phyloP scores from a whole-genome alignment of 2,113 vertebrate genomes.

The Neolamprologus hecqui region DNA sequence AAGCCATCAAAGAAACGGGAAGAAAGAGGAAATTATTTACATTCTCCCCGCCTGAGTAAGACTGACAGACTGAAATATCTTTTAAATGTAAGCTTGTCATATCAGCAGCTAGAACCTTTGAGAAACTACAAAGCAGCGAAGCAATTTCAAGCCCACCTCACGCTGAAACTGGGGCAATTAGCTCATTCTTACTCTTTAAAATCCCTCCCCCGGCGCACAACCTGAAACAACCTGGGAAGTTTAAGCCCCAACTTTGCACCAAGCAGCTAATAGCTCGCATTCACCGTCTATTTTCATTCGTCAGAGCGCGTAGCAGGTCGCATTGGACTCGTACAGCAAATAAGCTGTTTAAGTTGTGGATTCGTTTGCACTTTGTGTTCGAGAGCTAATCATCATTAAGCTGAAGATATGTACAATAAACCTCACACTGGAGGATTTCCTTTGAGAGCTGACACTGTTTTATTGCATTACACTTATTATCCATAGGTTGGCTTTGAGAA shows the following conservation, averaged over 20 bases:
- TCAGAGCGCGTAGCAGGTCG: background rate
- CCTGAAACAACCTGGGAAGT: background rate
- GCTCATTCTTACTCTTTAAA: background rate
- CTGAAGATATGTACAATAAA: background rate
- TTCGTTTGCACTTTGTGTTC: background rate
- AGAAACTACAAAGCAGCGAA: background rate
- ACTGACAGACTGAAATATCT: background rate
- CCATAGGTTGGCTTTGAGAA: background rate
- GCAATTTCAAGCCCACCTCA: background rate
- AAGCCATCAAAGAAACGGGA: background rate
- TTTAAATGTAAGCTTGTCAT: background rate
- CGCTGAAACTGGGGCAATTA: background rate
- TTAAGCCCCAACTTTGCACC: background rate
- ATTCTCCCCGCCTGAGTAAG: background rate
- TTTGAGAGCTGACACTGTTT: background rate
- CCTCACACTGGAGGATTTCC: background rate
- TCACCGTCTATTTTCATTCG: background rate
- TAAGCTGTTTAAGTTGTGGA: background rate
- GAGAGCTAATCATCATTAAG: background rate
- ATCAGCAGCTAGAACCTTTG: background rate
- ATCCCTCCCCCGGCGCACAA: background rate
- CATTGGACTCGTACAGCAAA: background rate
- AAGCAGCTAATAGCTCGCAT: background rate
- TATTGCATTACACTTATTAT: background rate
- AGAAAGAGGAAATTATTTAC: background rate